Evolutionary conservation across 2,113 vertebrate genomes (phyloP).

Genomic region (Sylvicapra grimmia): DNA sequence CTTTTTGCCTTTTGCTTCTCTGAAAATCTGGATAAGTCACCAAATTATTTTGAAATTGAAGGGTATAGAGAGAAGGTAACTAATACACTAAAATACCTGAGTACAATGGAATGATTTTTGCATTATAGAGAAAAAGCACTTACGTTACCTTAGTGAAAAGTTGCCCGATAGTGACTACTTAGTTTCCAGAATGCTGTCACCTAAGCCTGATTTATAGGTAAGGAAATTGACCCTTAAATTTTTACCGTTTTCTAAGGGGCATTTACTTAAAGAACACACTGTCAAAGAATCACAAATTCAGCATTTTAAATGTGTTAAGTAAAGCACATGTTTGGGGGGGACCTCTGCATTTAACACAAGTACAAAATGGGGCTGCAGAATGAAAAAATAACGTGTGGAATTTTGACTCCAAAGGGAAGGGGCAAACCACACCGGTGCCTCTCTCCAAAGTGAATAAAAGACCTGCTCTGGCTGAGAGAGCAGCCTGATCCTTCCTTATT

Average conservation of each 20-base stretch:
- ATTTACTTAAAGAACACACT: background rate
- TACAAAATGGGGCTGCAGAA: background rate
- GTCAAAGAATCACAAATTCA: background rate
- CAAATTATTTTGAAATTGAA: slow-evolving; percentile 2
- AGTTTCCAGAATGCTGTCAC: background rate
- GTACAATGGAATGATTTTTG: background rate
- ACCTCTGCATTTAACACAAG: background rate
- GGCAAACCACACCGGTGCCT: background rate
- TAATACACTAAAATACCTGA: background rate
- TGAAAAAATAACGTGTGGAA: background rate
- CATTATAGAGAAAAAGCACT: background rate
- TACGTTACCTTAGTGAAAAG: background rate
- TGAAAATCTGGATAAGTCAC: background rate
- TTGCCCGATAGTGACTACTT: background rate
- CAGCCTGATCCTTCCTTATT: background rate
- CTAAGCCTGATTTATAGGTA: background rate
- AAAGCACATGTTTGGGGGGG: background rate
- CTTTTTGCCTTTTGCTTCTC: background rate
- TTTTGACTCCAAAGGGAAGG: background rate
- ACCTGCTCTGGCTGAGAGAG: background rate
- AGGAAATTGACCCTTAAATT: background rate
- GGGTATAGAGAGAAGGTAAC: background rate
- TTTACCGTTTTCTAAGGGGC: background rate
- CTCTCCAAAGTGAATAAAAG: background rate
- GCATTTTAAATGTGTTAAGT: background rate